Conservation (phyloP, 2,797 vertebrate species). For the Phaenicophaeus curvirostris region DNA sequence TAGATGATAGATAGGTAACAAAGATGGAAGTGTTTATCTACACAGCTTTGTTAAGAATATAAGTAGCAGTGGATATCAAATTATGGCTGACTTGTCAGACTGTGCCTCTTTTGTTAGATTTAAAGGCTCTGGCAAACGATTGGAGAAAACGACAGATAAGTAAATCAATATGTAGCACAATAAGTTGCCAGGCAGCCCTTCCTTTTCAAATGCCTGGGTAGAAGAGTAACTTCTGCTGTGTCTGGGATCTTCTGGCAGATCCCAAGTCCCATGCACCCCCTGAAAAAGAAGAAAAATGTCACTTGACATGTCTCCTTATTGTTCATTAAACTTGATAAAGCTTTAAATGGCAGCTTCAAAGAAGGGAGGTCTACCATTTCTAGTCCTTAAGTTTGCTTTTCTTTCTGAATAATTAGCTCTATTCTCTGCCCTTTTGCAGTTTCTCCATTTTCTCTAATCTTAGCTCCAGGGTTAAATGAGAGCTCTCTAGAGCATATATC, state of each 20-base stretch:
- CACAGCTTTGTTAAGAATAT: conserved; percentile 38
- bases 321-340: conserved; percentile 11
- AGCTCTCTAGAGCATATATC: conserved; percentile 25
- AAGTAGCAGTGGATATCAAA: conserved; percentile 49
- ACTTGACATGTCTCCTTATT: neutral
- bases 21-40: conserved; percentile 30
- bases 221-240: neutral
- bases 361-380: neutral
- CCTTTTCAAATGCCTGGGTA: neutral
- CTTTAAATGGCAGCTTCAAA: neutral
- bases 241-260: neutral
- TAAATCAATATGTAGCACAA: conserved; percentile 13
- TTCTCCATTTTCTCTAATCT: conserved; percentile 49
- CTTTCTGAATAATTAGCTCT: conserved; percentile 33
- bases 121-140: conserved; percentile 7
- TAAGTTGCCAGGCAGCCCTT: neutral
- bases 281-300: neutral
- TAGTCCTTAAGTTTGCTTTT: conserved; percentile 18
- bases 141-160: conserved; percentile 29
- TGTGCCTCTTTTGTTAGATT: conserved; percentile 37
- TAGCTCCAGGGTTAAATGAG: conserved; percentile 35
- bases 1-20: neutral
- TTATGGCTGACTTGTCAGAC: conserved; percentile 51
- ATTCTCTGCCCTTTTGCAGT: conserved; percentile 18
- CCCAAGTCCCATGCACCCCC: neutral